Evolutionary conservation across 2,888 invertebrate genomes (phyloP).

Genomic region (Catonia carolina): DNA sequence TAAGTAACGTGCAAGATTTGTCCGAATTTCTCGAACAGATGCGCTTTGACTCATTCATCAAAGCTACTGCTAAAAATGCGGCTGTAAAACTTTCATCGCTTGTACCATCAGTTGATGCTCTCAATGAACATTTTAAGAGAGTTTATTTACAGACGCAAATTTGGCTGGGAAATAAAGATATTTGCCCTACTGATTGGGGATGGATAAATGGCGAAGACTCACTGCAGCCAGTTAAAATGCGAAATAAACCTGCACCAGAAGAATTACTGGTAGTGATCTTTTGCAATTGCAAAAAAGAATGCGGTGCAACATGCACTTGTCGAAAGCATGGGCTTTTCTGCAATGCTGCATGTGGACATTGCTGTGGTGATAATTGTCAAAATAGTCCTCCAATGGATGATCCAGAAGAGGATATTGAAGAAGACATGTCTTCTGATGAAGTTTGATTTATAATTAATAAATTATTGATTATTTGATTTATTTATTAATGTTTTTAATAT

Average conservation of each 20-base stretch:
- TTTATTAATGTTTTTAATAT: no score
- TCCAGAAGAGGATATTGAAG: no score
- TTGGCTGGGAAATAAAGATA: conserved; percentile 27
- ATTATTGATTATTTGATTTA: no score
- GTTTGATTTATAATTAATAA: no score
- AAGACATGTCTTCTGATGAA: no score
- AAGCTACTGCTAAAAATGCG: conserved; percentile 17
- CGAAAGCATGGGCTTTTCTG: conserved; percentile 3
- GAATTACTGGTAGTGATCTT: conserved; percentile 3
- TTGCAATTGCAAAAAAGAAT: conserved; percentile 14
- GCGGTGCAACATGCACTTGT: background rate
- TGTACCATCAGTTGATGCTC: conserved; percentile 21
- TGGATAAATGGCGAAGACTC: conserved; percentile 30
- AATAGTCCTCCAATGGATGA: no score
- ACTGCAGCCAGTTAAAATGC: conserved; percentile 1
- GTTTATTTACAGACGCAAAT: conserved; percentile 29
- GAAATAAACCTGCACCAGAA: conserved; percentile 9
- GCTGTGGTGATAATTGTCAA: no score
- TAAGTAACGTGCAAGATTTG: background rate
- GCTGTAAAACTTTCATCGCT: conserved; percentile 21
- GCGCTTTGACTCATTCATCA: conserved; percentile 20
- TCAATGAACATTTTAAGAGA: conserved; percentile 18
- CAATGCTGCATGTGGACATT: background rate
- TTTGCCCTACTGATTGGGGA: conserved; percentile 28
- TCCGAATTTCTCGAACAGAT: conserved; percentile 8